These are phyloP conservation scores for Chrysocyon brachyurus DNA, from an alignment of 2,797 vertebrate genomes.

Conservation along the genomic window DNA sequence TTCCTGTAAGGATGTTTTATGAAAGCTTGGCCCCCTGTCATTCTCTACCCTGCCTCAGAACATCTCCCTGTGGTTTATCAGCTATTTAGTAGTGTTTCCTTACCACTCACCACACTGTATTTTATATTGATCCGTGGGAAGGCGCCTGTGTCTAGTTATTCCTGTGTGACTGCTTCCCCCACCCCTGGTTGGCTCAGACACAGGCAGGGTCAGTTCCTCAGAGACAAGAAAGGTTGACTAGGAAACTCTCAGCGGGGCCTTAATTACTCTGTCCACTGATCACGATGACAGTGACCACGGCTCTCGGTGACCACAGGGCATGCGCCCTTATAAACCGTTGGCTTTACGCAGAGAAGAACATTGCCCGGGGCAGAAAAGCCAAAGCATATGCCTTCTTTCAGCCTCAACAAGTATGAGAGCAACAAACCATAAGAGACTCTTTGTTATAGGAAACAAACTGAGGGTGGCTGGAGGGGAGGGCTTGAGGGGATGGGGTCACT, in stretches of 20 bases:
- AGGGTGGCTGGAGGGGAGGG: neutral
- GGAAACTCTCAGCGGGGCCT: neutral
- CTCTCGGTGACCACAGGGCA: neutral
- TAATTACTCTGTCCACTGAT: neutral
- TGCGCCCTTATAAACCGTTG: neutral
- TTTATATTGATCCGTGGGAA: neutral
- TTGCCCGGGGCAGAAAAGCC: neutral
- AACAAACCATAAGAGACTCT: neutral
- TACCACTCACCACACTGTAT: too few species aligned
- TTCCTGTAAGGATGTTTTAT: neutral
- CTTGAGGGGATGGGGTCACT: neutral
- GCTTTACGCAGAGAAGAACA: neutral
- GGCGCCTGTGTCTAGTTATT: neutral
- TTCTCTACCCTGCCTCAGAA: neutral
- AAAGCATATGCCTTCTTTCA: neutral
- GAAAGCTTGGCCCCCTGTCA: neutral
- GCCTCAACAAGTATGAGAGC: neutral
- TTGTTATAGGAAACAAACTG: too few species aligned
- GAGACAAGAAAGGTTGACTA: neutral
- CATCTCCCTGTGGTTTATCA: too few species aligned
- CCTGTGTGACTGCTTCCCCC: neutral
- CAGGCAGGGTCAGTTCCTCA: neutral
- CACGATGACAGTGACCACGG: neutral
- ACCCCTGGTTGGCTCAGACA: accelerated
- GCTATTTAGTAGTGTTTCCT: neutral